Base-by-base conservation (phyloP, 1,140 invertebrate species). In the Ridgeia piscesae region DNA sequence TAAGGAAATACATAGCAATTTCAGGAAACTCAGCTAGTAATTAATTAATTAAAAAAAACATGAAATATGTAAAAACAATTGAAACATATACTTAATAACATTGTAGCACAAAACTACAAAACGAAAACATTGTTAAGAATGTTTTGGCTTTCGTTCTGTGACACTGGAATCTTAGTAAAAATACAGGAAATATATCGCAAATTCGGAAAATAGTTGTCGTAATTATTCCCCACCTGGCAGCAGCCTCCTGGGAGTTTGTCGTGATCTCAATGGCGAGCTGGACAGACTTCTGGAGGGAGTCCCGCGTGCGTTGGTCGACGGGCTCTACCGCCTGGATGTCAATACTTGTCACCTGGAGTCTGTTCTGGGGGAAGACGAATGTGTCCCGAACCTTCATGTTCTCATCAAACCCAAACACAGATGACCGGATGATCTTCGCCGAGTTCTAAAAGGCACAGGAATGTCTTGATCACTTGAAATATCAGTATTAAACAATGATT, bases 281-380 rank as follows among this genome's bases (percentile, higher is more conserved):
- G 31, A 97, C 96, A 91, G 96, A 96, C 93, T 97, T 97, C 95
- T 96, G 96, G 33, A 97, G 94, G 1, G 96, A 94, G 94, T 97
- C 96, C 77, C 96, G 93, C 14, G 96, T 97, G 89, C 96, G 93
- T 94, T 97, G 96, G 94, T 97, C 96, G 0, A 97, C 96, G n/a
- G 96, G 96, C 94, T 97, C 96, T 27, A 97, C 96, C 88, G 96
- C 96, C 94, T 96, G 96, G 93, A 97, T 96, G 94, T 97, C 96
- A 92, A 97, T 96, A 93, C 96, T 96, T 4, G 96, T 97, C 88
- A 97, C 95, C 33, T 95, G 94, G n/a, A 97, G 93, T 92, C 95
- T 96, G 93, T 97, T 97, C 93, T 96, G 96, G 14, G 95, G 94
- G 93, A 97, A 96, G 9, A 92, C 91, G 50, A 97, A 96, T 35